A percentile compares a stretch with the other conserved stretches of the same genome.
phyloP scores from a whole-genome alignment of 1,140 invertebrate genomes.

The Leptopilina boulardi region DNA sequence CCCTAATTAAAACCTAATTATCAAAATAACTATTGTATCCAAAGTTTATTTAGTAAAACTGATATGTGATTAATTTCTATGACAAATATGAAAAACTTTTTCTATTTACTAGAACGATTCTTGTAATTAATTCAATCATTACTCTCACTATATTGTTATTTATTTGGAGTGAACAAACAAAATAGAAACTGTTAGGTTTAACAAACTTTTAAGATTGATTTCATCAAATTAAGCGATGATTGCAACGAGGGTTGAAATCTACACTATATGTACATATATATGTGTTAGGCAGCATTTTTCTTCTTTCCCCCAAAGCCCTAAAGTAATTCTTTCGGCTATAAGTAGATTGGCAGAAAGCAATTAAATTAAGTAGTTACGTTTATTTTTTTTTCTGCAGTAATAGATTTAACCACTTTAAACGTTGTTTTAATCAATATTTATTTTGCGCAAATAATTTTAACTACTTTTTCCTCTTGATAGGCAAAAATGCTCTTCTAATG shows the following conservation, averaged over 20 bases:
- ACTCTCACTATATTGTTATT: not conserved
- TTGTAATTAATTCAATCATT: not conserved
- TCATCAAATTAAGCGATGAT: not conserved
- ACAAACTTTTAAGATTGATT: conserved; percentile 1
- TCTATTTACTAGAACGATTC: not conserved
- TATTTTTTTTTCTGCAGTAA: not conserved
- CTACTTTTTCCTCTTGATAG: conserved; percentile 7
- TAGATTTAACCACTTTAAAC: conserved; percentile 2
- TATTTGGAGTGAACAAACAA: not conserved
- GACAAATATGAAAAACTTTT: not conserved
- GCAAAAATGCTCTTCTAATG: not conserved
- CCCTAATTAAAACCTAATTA: too few relatives aligned
- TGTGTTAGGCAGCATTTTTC: not conserved
- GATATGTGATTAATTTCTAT: too few relatives aligned
- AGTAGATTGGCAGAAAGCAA: conserved; percentile 11
- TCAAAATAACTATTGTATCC: too few relatives aligned
- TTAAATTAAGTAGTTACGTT: conserved; percentile 9
- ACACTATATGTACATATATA: not conserved
- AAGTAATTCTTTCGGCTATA: conserved; percentile 4
- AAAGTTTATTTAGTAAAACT: too few relatives aligned
- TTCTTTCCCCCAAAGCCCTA: conserved; percentile 7
- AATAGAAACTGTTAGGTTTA: not conserved
- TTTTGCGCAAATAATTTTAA: not conserved
- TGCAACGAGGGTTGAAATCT: not conserved
- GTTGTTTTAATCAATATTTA: not conserved